Evolutionary conservation across 2,888 invertebrate species (phyloP).

Genomic region (Drosophila villosipedis): DNA sequence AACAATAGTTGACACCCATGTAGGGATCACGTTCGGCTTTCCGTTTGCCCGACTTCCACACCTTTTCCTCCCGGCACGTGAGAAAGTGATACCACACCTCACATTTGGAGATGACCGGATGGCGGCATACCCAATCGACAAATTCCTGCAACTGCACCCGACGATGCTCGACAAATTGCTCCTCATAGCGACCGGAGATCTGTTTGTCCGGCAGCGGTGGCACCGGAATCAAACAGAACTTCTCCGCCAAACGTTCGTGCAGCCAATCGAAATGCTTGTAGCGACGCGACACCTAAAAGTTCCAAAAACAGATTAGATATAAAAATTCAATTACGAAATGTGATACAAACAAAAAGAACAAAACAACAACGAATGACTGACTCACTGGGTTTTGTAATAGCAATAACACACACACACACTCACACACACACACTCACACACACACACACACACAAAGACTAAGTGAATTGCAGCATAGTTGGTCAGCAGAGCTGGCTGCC

Average conservation of each 20-base stretch:
- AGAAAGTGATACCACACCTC: conserved; percentile 99
- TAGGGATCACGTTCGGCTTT: conserved; percentile 97
- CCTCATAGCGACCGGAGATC: conserved; percentile 98
- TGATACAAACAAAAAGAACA: conserved; percentile 35
- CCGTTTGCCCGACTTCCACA: conserved; percentile 98
- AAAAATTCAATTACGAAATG: conserved; percentile 66
- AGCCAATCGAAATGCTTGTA: conserved; percentile 99
- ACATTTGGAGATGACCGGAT: conserved; percentile 96
- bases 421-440: background rate
- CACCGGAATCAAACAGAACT: conserved; percentile 97
- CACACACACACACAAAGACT: background rate
- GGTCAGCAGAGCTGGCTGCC: conserved; percentile 33
- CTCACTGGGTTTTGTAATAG: conserved; percentile 11
- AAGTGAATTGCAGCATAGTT: conserved; percentile 26
- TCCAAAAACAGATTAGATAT: conserved; percentile 65
- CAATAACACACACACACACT: conserved; percentile 10
- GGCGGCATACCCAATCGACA: conserved; percentile 97
- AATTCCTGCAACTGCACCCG: conserved; percentile 97
- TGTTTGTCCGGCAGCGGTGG: conserved; percentile 99
- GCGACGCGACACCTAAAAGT: conserved; percentile 88
- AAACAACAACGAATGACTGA: conserved; percentile 45
- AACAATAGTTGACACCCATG: conserved; percentile 95
- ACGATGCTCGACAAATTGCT: conserved; percentile 97
- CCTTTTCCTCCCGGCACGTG: conserved; percentile 98
- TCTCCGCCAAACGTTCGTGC: conserved; percentile 96